phyloP scores from a whole-genome alignment of 2,797 vertebrate species.

The Gallinago stenura region DNA sequence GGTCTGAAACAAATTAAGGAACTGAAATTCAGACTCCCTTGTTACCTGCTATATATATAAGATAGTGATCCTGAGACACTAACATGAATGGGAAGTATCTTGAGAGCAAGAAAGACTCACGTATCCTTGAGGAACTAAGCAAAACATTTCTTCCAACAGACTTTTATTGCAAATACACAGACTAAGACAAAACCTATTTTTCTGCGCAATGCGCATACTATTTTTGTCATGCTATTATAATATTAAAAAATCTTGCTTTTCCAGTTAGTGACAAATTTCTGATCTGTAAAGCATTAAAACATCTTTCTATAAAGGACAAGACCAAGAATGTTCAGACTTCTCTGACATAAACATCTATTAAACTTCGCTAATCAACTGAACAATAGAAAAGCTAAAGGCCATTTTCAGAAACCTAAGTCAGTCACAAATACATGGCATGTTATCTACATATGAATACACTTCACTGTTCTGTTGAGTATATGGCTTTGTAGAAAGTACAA shows the following conservation, averaged over 20 bases:
- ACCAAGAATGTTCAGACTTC: background rate
- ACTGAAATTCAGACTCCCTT: background rate
- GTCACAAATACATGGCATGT: background rate
- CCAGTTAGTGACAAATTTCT: background rate
- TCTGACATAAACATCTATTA: background rate
- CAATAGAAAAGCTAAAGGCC: constrained; percentile 1
- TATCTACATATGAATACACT: background rate
- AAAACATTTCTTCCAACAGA: background rate
- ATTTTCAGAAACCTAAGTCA: background rate
- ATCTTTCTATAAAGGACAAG: background rate
- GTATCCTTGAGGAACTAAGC: background rate
- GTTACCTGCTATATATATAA: background rate
- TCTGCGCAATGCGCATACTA: background rate
- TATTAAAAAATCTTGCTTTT: background rate
- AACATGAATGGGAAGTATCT: background rate
- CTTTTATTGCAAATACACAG: background rate
- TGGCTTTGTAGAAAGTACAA: background rate
- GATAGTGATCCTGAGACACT: background rate
- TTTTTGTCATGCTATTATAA: background rate
- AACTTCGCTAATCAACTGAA: constrained; percentile 17
- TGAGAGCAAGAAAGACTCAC: background rate
- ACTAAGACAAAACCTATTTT: background rate
- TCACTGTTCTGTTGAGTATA: background rate
- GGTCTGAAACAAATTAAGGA: background rate
- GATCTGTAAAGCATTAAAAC: background rate